Evolutionary conservation across 2,797 vertebrate genomes (phyloP).

Genomic region (Australoheros facetus): DNA sequence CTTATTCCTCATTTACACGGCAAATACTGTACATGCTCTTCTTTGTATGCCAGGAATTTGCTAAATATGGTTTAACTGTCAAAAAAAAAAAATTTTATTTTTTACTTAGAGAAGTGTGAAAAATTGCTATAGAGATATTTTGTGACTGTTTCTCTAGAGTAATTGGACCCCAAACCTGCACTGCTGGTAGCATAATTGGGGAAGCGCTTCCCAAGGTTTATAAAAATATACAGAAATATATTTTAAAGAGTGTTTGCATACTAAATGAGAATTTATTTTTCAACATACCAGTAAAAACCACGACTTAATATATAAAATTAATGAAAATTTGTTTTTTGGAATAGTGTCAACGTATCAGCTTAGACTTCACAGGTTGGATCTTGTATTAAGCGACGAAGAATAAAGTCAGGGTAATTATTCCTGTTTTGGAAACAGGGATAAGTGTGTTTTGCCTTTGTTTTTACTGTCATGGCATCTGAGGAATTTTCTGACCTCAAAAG

Average conservation of each 20-base stretch:
- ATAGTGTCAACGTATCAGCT: not conserved
- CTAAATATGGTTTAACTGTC: not conserved
- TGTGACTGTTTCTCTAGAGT: not conserved
- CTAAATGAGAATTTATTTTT: not conserved
- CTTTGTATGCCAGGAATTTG: not conserved
- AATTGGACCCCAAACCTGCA: not conserved
- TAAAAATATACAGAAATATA: not conserved
- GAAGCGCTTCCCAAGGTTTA: not conserved
- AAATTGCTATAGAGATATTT: not conserved
- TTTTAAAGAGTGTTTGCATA: not conserved
- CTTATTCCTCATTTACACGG: not conserved
- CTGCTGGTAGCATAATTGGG: not conserved
- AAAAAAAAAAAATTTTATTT: not conserved
- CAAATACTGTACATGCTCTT: not conserved
- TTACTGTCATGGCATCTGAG: not conserved
- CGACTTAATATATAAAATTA: not conserved
- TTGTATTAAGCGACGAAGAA: not conserved
- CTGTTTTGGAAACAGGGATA: not conserved
- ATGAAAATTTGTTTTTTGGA: not conserved
- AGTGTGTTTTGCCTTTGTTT: not conserved
- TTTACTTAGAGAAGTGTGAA: not conserved
- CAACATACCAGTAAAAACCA: not conserved
- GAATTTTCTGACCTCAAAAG: not conserved
- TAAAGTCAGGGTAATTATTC: not conserved
- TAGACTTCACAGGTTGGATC: not conserved